Conservation (phyloP, 2,797 vertebrate genomes). For the Acanthornis magna region DNA sequence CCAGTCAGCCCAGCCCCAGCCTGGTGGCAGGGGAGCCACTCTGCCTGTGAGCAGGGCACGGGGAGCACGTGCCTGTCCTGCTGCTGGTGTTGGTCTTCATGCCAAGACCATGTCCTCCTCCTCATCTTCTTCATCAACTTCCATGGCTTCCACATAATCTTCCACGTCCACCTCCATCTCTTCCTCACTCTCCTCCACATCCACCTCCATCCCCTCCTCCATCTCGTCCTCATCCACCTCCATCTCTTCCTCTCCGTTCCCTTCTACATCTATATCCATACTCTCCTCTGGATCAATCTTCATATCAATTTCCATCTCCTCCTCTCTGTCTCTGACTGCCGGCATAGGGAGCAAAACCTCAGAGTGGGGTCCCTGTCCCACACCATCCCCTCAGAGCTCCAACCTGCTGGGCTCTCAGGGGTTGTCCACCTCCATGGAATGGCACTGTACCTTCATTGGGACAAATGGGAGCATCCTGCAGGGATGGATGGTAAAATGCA, state of each 20-base stretch:
- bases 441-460: fast-evolving
- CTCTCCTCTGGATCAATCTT: not conserved
- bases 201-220: not conserved
- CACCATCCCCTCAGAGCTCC: not conserved
- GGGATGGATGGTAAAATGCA: too few relatives aligned
- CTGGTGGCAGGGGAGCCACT: not conserved
- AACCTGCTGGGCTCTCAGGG: fast-evolving
- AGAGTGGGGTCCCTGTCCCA: not conserved
- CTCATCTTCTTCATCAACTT: fast-evolving
- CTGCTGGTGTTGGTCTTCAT: not conserved
- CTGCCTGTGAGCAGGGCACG: not conserved
- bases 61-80: not conserved
- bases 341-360: not conserved
- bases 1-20: not conserved
- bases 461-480: fast-evolving
- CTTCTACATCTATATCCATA: not conserved
- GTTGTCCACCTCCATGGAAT: not conserved
- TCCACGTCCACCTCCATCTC: not conserved
- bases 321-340: not conserved
- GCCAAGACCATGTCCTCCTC: not conserved
- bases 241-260: not conserved
- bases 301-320: not conserved
- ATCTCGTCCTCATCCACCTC: not conserved
- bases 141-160: fast-evolving
- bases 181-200: not conserved